Conservation (phyloP, 2,888 invertebrate species). For the Eulithis prunata region DNA sequence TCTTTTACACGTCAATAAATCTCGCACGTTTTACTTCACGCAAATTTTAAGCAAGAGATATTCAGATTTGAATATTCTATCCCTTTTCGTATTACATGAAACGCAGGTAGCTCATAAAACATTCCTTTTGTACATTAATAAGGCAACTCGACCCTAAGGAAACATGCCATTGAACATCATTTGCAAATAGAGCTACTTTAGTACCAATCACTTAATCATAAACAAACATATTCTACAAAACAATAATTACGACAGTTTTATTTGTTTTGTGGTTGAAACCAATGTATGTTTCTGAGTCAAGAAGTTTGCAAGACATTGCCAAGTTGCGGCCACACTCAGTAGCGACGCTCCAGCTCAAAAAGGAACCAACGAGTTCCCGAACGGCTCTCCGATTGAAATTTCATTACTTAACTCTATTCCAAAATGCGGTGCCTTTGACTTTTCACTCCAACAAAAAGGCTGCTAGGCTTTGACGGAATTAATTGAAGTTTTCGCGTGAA, state of each 20-base stretch:
- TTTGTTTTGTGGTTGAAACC: no score
- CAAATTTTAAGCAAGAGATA: slow-evolving; percentile 33
- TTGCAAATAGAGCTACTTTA: no score
- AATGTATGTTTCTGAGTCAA: background rate
- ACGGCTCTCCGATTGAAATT: slow-evolving; percentile 59
- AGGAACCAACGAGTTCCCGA: slow-evolving; percentile 52
- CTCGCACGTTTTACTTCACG: slow-evolving; percentile 29
- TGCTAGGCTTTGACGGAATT: slow-evolving; percentile 66
- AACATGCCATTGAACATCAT: background rate
- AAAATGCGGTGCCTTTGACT: slow-evolving; percentile 62
- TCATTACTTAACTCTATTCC: slow-evolving; percentile 57
- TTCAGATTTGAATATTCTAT: slow-evolving; percentile 34
- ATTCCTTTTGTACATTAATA: slow-evolving; percentile 33
- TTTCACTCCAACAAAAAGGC: slow-evolving; percentile 57
- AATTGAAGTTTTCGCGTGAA: slow-evolving; percentile 74
- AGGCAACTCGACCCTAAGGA: slow-evolving; percentile 18
- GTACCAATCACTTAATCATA: no score
- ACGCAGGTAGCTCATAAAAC: slow-evolving; percentile 28
- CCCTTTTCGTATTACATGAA: slow-evolving; percentile 26
- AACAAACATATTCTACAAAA: no score
- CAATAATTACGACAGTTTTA: no score
- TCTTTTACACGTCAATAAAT: slow-evolving; percentile 42
- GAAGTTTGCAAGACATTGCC: slow-evolving; percentile 9
- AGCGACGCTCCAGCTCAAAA: slow-evolving; percentile 43
- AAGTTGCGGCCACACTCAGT: slow-evolving; percentile 34